A percentile compares a stretch with the other conserved stretches of the same genome.
These are phyloP conservation scores for Ambastaia sidthimunki DNA, from an alignment of 2,797 vertebrate genomes.

Conservation along the genomic window DNA sequence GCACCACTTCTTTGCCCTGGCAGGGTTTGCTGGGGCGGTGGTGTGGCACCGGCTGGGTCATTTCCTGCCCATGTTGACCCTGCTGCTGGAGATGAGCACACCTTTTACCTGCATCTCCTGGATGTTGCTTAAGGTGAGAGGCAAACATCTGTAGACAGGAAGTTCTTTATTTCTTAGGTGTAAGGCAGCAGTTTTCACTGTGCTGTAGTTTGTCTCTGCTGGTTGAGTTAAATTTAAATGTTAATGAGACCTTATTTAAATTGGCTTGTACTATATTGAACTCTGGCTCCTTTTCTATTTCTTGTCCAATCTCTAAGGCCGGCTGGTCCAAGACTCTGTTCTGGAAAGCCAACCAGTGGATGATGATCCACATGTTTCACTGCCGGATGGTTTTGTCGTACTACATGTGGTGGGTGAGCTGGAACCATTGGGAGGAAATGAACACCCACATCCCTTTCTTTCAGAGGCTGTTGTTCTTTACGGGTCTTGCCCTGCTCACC, in stretches of 20 bases:
- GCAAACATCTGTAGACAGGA: not conserved
- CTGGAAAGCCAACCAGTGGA: constrained; percentile 95
- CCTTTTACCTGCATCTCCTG: constrained; percentile 96
- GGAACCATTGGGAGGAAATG: constrained; percentile 82
- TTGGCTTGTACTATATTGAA: constrained; percentile 11
- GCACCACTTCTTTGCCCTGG: constrained; percentile 92
- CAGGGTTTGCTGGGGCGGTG: constrained; percentile 80
- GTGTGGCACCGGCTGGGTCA: constrained; percentile 85
- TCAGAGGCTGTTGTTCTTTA: constrained; percentile 79
- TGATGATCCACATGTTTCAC: constrained; percentile 98
- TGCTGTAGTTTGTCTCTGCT: no score
- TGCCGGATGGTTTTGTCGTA: constrained; percentile 96
- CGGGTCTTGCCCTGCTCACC: constrained; percentile 85
- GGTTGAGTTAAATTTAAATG: not conserved
- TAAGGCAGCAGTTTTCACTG: constrained; percentile 16
- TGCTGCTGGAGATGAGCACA: constrained; percentile 95
- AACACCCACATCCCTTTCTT: constrained; percentile 67
- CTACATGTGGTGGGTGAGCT: constrained; percentile 93
- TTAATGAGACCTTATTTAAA: not conserved
- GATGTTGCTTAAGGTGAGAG: constrained; percentile 95
- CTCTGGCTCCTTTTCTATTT: not conserved
- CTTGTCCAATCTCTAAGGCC: constrained; percentile 73
- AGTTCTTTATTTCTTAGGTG: not conserved
- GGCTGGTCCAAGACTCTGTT: constrained; percentile 82
- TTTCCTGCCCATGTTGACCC: constrained; percentile 88